Conservation (phyloP, 2,113 vertebrate species). For the Elachura formosa region DNA sequence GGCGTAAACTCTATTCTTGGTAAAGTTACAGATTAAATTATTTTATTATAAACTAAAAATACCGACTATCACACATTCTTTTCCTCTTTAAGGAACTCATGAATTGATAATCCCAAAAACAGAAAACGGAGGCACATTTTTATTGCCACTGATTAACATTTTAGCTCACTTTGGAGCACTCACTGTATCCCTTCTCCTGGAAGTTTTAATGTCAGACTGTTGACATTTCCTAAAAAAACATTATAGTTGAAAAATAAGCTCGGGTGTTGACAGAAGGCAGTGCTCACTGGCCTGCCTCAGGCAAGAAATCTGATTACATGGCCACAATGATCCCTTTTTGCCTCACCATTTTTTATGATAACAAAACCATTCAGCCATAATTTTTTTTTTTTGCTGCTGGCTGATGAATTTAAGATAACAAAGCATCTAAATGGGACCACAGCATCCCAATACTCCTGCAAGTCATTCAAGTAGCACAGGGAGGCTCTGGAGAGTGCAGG, state of each 20-base stretch:
- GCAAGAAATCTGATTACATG: not conserved
- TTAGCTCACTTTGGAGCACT: not conserved
- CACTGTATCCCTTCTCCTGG: not conserved
- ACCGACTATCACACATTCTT: not conserved
- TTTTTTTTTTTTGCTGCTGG: not conserved
- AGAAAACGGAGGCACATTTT: not conserved
- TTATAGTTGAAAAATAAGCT: not conserved
- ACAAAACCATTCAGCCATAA: not conserved
- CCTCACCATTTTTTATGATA: not conserved
- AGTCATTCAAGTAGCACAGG: not conserved
- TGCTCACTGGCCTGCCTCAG: not conserved
- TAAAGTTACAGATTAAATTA: conserved; percentile 1
- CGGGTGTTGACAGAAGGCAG: not conserved
- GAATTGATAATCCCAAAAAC: not conserved
- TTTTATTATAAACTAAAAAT: conserved; percentile 1
- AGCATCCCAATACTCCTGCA: not conserved
- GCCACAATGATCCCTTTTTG: not conserved
- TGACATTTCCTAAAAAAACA: not conserved
- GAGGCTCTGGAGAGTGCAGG: not conserved
- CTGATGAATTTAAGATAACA: not conserved
- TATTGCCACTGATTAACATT: not conserved
- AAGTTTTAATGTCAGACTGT: conserved; percentile 1
- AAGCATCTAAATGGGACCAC: not conserved
- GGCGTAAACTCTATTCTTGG: not conserved
- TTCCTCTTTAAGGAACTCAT: not conserved